Evolutionary conservation across 2,113 vertebrate genomes (phyloP).

Genomic region (Onychostruthus taczanowskii): DNA sequence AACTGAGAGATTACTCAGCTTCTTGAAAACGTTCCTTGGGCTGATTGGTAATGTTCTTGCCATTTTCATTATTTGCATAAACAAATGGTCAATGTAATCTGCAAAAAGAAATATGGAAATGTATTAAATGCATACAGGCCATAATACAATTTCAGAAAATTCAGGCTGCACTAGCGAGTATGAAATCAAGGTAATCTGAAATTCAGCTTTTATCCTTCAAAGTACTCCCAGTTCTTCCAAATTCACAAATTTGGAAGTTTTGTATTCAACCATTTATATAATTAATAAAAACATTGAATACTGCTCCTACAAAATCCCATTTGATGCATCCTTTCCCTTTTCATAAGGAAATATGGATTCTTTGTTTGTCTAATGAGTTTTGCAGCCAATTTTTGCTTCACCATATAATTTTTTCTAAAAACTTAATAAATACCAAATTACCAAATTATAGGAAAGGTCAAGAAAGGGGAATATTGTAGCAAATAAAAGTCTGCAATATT

Average conservation of each 20-base stretch:
- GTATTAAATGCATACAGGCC: neutral
- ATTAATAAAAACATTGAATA: neutral
- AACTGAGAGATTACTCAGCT: neutral
- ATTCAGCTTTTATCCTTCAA: neutral
- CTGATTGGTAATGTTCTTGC: neutral
- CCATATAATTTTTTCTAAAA: neutral
- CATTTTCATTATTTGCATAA: neutral
- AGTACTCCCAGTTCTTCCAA: neutral
- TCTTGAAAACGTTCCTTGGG: neutral
- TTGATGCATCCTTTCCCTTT: neutral
- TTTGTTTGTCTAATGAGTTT: neutral
- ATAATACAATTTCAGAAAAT: neutral
- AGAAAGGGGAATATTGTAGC: neutral
- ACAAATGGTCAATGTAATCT: neutral
- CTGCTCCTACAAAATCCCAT: neutral
- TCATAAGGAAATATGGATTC: neutral
- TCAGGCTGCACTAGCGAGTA: accelerated
- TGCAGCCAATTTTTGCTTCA: neutral
- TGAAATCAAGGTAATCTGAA: neutral
- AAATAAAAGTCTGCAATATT: neutral
- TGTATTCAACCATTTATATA: neutral
- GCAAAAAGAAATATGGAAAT: neutral
- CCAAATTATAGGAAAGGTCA: neutral
- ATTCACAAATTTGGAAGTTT: neutral
- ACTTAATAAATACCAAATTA: neutral